Evolutionary conservation across 1,140 invertebrate species (phyloP), one percentile per base, ranked within the genome.

Genomic region (Pseudomyrmex sp.): DNA sequence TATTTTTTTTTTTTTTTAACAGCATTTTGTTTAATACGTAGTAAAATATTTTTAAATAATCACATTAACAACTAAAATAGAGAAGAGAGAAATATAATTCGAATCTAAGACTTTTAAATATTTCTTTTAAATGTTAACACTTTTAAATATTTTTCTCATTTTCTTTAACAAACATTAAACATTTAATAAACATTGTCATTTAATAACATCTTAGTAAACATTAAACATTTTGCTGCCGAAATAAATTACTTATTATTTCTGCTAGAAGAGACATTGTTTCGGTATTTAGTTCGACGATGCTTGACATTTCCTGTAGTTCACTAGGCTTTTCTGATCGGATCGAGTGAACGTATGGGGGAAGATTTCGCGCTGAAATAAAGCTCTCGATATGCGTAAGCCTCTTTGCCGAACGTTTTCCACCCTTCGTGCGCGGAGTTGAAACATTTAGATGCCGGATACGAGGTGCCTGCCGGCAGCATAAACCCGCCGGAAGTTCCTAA

Each of bases 401-500:
- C 50, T 83, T 66, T 35, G 9, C 48, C 20, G 56, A 52, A 52
- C 69, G 76, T 84, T 87, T 76, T 66, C 58, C 46, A 63, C 52
- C 75, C 61, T 75, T 72, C 66, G 23, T 26, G 63, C 56, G 23
- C 58, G 12, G 15, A 20, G 54, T 86, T 92, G 87, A 92, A 93
- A 93, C 91, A 93, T 94, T 93, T 91, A 93, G 92, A 88, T 54
- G 80, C 69, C 89, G 91, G 92, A 92, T 91, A 86, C 85, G 87
- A 91, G 89, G 88, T 80, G 86, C 89, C 90, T 85, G 83, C 88
- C 85, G 84, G 83, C 91, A 87, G 91, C 90, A 93, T 90, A 91
- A 92, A 89, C 91, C 91, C 90, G 84, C 91, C 92, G 93, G 93
- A 94, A 93, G 92, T 93, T 86, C 88, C 93, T 91, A 91, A 93